Base-by-base conservation (phyloP, 2,797 vertebrate species). In the Anas georgica region DNA sequence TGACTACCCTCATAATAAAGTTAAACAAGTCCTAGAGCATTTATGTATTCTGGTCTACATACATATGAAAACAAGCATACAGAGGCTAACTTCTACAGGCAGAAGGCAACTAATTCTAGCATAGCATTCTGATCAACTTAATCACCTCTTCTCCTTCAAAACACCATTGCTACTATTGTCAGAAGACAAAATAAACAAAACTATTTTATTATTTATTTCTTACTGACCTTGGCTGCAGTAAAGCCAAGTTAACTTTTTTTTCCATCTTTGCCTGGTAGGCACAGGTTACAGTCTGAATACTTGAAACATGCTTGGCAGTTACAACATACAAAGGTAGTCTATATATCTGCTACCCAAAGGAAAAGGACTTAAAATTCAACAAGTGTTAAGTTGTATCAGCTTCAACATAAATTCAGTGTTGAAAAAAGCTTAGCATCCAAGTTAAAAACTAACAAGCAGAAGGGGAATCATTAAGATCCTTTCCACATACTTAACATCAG, bases 11-110 rank as follows among this genome's bases (percentile, higher is more conserved):
- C 29, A 20, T 28, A 20, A 11, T n/a, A 12, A 56, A n/a, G 54
- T 50, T 25, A 48, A 50, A 25, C 12, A 48, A 50, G 58, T 17
- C 18, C 43, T 29, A 37, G 55, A 80, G 12, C 12, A 78, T 33
- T 70, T 56, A 8, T 37, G 6, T 12, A 41, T 74, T 83, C 5
- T 33, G 8, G 25, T 63, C 16, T 39, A 67, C 9, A 74, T 3
- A 54, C 5, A 2, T 10, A 84, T 1, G 4, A 86, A 86, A 86
- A 80, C 15, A 78, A 88, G 58, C 2, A 29, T 10, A 7, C 0
- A 1, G 52, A 55, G 9, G 28, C 33, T 37, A 54, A n/a, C 0
- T 48, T 22, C 20, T 21, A 3, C 7, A 33, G 1, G 1, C 3
- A 50, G 39, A 78, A 26, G 12, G 12, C 6, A 8, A 73, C 9